Conservation (phyloP, 2,113 vertebrate species). For the Chaetodon trifascialis region DNA sequence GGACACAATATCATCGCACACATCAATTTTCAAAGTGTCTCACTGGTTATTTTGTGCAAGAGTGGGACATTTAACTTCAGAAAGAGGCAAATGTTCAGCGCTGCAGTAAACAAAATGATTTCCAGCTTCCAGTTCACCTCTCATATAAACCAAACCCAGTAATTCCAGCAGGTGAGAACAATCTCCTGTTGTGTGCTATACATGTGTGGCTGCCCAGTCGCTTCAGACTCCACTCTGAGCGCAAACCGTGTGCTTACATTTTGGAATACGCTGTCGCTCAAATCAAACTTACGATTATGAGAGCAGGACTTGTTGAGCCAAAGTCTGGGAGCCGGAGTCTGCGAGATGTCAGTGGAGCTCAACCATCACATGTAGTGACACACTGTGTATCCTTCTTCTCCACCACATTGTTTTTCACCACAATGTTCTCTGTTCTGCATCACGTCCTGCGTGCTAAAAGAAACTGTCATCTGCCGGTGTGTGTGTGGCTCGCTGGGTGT, state of each 20-base stretch:
- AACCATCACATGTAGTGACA: slow-evolving; percentile 26
- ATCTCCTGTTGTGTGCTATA: too few species aligned
- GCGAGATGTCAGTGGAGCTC: slow-evolving; percentile 6
- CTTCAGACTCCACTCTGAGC: not conserved
- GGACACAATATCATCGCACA: not conserved
- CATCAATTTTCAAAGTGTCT: not conserved
- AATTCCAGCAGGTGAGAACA: too few species aligned
- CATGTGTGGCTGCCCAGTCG: not conserved
- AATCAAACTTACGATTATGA: slow-evolving; percentile 5
- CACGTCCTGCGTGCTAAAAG: not conserved
- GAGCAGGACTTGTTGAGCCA: not conserved
- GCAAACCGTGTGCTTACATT: slow-evolving; percentile 3
- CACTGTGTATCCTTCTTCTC: not conserved
- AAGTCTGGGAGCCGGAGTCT: not conserved
- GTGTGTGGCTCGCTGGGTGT: slow-evolving; percentile 23
- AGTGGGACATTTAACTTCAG: not conserved
- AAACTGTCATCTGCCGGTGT: not conserved
- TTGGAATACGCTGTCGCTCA: not conserved
- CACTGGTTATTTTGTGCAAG: not conserved
- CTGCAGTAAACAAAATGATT: not conserved
- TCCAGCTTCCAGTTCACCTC: not conserved
- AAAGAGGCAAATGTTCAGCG: not conserved
- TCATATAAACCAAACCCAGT: too few species aligned
- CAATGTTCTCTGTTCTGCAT: not conserved
- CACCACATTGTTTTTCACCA: not conserved